phyloP scores from a whole-genome alignment of 2,113 vertebrate genomes.

The Callipepla squamata region DNA sequence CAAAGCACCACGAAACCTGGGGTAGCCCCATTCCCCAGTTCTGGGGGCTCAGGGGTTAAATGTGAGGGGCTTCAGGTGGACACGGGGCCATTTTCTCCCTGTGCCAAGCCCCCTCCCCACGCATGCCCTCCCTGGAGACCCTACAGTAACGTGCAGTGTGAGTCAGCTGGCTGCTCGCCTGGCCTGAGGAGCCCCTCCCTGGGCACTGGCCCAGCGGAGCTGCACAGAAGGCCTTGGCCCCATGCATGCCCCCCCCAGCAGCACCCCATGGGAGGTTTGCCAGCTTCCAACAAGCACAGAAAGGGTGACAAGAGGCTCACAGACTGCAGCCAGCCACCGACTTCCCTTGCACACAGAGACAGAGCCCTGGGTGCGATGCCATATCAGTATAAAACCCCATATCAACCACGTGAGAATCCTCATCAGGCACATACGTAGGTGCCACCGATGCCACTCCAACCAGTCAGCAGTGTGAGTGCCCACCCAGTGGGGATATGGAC shows the following conservation, averaged over 20 bases:
- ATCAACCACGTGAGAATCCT: background rate
- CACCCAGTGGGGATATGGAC: accelerated
- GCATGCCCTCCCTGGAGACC: background rate
- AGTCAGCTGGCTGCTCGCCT: slow-evolving; percentile 64
- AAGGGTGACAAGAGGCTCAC: slow-evolving; percentile 52
- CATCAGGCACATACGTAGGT: background rate
- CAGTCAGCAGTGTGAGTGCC: background rate
- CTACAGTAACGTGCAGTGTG: slow-evolving; percentile 47
- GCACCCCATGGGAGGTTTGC: background rate
- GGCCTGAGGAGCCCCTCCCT: slow-evolving; percentile 63
- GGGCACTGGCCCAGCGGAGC: slow-evolving; percentile 62
- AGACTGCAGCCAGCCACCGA: background rate
- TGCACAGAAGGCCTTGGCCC: slow-evolving; percentile 35
- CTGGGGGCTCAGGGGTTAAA: slow-evolving; percentile 37
- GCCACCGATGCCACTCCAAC: background rate
- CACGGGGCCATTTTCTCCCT: background rate
- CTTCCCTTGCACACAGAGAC: background rate
- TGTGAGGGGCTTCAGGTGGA: background rate
- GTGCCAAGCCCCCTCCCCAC: slow-evolving; percentile 53
- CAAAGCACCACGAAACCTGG: background rate
- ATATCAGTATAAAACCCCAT: background rate
- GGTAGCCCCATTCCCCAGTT: background rate
- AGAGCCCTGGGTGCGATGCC: background rate
- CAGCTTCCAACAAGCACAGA: slow-evolving; percentile 43
- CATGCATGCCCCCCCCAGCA: background rate